Conservation (phyloP, 2,113 vertebrate species). For the Ciconia stormi region DNA sequence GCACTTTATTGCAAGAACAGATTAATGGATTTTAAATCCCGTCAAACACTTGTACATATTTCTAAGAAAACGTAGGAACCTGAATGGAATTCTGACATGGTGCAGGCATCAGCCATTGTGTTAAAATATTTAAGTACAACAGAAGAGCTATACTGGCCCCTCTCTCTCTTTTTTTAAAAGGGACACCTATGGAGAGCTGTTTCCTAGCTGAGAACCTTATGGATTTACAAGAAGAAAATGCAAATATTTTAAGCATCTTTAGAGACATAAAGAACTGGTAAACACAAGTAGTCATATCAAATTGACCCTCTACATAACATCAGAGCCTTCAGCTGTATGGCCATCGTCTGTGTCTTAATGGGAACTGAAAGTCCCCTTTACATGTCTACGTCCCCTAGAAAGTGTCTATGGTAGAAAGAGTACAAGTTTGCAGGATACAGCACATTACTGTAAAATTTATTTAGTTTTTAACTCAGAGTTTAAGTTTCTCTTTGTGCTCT, state of each 20-base stretch:
- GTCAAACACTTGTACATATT: neutral
- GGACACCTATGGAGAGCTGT: neutral
- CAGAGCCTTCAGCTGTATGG: neutral
- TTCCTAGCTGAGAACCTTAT: neutral
- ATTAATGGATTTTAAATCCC: neutral
- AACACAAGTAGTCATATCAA: neutral
- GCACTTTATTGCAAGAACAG: neutral
- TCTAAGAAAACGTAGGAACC: neutral
- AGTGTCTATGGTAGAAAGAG: neutral
- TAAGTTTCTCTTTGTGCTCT: neutral
- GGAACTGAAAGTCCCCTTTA: neutral
- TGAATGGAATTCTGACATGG: neutral
- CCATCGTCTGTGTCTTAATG: neutral
- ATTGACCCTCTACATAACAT: neutral
- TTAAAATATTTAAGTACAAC: neutral
- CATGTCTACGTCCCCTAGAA: neutral
- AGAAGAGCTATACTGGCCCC: neutral
- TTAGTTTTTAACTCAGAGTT: neutral
- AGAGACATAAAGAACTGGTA: neutral
- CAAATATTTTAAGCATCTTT: neutral
- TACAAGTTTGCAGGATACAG: neutral
- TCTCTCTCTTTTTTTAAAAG: neutral
- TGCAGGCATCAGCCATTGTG: neutral
- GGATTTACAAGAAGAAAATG: neutral
- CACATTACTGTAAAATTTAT: neutral